A percentile compares a stretch with the other conserved stretches of the same genome.
phyloP scores from a whole-genome alignment of 2,797 vertebrate genomes.

The Sebastes matsubarae region DNA sequence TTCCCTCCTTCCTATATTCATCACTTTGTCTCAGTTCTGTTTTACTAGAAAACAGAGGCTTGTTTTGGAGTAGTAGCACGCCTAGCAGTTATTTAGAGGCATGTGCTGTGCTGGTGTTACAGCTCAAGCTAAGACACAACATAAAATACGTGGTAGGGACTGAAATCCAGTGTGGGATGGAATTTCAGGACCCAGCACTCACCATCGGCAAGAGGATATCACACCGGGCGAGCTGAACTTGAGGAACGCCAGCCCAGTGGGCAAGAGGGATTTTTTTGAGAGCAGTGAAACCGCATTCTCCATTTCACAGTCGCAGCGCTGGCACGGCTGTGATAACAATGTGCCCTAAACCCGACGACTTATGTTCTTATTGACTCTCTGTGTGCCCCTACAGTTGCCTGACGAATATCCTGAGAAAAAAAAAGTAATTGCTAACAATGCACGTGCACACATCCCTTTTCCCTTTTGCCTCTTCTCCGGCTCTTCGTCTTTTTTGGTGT shows the following conservation, averaged over 20 bases:
- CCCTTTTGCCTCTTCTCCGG: background rate
- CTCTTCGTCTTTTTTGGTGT: background rate
- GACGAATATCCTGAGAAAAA: constrained; percentile 34
- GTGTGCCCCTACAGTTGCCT: constrained; percentile 47
- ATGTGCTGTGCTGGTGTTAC: background rate
- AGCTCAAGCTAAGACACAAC: constrained; percentile 20
- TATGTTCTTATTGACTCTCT: constrained; percentile 52
- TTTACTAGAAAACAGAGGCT: constrained; percentile 8
- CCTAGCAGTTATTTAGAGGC: constrained; percentile 16
- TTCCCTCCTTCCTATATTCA: constrained; percentile 29
- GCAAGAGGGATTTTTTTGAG: constrained; percentile 46
- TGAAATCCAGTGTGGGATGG: constrained; percentile 29
- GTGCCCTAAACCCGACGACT: constrained; percentile 59
- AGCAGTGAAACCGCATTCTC: constrained; percentile 47
- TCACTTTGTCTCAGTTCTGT: constrained; percentile 37
- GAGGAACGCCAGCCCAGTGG: constrained; percentile 50
- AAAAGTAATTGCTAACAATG: constrained; percentile 47
- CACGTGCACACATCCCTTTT: background rate
- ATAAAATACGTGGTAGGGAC: constrained; percentile 13
- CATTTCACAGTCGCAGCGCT: constrained; percentile 61
- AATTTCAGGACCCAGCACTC: constrained; percentile 44
- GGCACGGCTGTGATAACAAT: constrained; percentile 65
- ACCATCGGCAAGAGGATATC: constrained; percentile 42
- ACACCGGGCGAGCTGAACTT: constrained; percentile 46
- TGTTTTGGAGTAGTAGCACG: background rate